phyloP scores from a whole-genome alignment of 2,888 invertebrate genomes.

The Meghimatium bilineatum region DNA sequence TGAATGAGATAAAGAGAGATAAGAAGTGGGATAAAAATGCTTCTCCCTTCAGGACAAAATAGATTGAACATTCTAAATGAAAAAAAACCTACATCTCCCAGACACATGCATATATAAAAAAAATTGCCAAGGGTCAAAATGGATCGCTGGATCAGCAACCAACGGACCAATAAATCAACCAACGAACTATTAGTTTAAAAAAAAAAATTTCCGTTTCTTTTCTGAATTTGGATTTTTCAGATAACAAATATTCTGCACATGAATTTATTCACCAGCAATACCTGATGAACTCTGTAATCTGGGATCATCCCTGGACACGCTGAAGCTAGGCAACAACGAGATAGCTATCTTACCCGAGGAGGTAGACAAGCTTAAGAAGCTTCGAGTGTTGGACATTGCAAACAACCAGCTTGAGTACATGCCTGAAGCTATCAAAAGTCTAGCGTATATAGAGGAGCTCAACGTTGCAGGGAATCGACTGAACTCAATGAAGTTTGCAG shows the following conservation, averaged over 20 bases:
- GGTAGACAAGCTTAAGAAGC: conserved; percentile 65
- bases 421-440: conserved; percentile 69
- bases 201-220: too few relatives aligned
- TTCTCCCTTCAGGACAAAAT: too few relatives aligned
- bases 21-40: too few relatives aligned
- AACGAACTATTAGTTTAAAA: too few relatives aligned
- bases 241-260: background rate
- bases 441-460: conserved; percentile 64
- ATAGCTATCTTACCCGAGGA: conserved; percentile 66
- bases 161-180: too few relatives aligned
- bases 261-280: conserved; percentile 77
- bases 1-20: too few relatives aligned
- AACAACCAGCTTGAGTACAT: conserved; percentile 69
- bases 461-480: conserved; percentile 73
- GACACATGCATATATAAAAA: too few relatives aligned
- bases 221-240: too few relatives aligned
- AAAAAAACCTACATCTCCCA: too few relatives aligned
- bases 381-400: conserved; percentile 64
- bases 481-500: conserved; percentile 69
- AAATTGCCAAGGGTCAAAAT: too few relatives aligned
- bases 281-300: conserved; percentile 83
- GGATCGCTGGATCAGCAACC: too few relatives aligned
- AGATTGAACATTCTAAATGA: too few relatives aligned
- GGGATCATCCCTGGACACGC: conserved; percentile 65
- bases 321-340: conserved; percentile 67